These are phyloP conservation scores for Apamea crenata DNA, from an alignment of 2,888 invertebrate species.

Conservation along the genomic window DNA sequence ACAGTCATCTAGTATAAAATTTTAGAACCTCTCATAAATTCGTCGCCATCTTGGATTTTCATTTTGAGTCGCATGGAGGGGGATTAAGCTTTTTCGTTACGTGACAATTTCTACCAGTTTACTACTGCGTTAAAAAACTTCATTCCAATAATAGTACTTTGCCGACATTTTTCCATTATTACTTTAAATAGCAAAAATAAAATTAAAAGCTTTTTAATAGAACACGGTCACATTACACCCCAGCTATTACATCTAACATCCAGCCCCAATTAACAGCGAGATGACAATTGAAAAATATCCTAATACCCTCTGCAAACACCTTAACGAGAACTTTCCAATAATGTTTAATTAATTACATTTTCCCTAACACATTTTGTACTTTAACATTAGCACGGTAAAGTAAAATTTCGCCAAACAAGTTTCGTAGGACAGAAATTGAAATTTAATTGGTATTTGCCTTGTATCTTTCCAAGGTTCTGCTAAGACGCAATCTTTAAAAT, in stretches of 20 bases:
- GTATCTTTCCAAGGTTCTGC: conserved; percentile 51
- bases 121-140: too few relatives aligned
- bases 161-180: not conserved
- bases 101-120: too few relatives aligned
- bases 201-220: not conserved
- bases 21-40: too few relatives aligned
- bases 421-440: conserved; percentile 49
- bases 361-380: conserved; percentile 37
- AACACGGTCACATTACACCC: not conserved
- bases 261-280: conserved; percentile 6
- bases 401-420: conserved; percentile 42
- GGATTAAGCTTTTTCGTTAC: too few relatives aligned
- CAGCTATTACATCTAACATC: not conserved
- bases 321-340: conserved; percentile 55
- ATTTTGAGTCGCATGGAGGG: too few relatives aligned
- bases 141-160: not conserved
- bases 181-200: not conserved
- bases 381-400: conserved; percentile 34
- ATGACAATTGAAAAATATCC: conserved; percentile 48
- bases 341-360: conserved; percentile 61
- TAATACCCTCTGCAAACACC: conserved; percentile 51
- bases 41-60: too few relatives aligned
- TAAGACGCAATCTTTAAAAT: conserved; percentile 57
- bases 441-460: conserved; percentile 66
- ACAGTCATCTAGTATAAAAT: too few relatives aligned